phyloP scores from a whole-genome alignment of 2,888 invertebrate species.

The Idaea aversata region DNA sequence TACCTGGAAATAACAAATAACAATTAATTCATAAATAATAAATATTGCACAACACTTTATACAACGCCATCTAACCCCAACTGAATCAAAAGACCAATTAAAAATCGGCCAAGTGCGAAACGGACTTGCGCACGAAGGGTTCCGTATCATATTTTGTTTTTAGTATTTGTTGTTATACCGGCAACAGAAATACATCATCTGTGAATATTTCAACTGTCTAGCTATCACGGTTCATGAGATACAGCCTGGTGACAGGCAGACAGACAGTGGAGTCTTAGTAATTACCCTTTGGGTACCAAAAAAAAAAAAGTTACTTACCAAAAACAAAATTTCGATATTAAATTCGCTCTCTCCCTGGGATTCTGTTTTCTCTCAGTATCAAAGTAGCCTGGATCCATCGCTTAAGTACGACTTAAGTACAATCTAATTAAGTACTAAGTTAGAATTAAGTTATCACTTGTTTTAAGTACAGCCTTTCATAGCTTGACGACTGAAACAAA shows the following conservation, averaged over 20 bases:
- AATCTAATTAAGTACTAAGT: conserved; percentile 19
- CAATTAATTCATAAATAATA: neutral
- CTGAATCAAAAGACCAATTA: too few relatives aligned
- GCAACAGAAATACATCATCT: too few relatives aligned
- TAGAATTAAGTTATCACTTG: conserved; percentile 3
- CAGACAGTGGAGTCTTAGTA: neutral
- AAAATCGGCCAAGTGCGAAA: too few relatives aligned
- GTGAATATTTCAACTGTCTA: neutral
- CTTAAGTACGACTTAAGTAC: conserved; percentile 14
- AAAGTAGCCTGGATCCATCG: conserved; percentile 77
- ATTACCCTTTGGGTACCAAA: neutral
- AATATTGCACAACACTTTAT: too few relatives aligned
- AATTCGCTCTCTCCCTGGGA: conserved; percentile 83
- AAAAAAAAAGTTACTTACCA: conserved; percentile 77
- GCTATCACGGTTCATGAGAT: neutral
- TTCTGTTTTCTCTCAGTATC: conserved; percentile 77
- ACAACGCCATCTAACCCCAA: too few relatives aligned
- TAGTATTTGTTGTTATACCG: too few relatives aligned
- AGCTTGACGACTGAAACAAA: conserved; percentile 14
- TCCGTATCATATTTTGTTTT: too few relatives aligned
- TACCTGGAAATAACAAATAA: conserved; percentile 50
- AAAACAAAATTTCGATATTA: conserved; percentile 82
- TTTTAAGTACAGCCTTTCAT: conserved; percentile 12
- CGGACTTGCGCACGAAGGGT: too few relatives aligned
- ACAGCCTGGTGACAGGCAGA: neutral